phyloP scores from a whole-genome alignment of 2,888 invertebrate genomes.

The Amphipoea oculea region DNA sequence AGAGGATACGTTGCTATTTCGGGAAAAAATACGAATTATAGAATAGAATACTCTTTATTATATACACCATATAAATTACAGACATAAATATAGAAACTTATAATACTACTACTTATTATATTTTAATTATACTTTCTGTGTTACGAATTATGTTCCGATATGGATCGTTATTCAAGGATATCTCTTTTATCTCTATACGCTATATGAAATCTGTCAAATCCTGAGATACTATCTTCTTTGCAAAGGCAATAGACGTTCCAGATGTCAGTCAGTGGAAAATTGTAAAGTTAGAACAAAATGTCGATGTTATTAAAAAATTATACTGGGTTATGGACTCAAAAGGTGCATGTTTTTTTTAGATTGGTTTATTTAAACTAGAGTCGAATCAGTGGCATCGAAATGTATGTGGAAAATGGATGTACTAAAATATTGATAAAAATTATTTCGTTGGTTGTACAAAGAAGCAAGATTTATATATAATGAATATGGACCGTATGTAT shows the following conservation, averaged over 20 bases:
- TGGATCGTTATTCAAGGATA: conserved; percentile 53
- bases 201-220: conserved; percentile 57
- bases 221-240: conserved; percentile 29
- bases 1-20: conserved; percentile 65
- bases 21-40: conserved; percentile 59
- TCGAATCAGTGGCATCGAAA: conserved; percentile 5
- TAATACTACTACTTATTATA: no score
- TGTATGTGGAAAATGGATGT: not conserved
- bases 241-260: conserved; percentile 33
- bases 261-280: conserved; percentile 24
- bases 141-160: conserved; percentile 61
- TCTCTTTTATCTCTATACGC: conserved; percentile 44
- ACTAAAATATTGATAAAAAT: not conserved
- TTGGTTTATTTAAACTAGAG: conserved; percentile 7
- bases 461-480: not conserved
- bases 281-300: conserved; percentile 18
- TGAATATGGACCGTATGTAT: not conserved
- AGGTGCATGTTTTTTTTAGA: not conserved
- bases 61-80: no score
- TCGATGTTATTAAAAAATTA: conserved; percentile 23
- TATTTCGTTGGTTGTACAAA: not conserved
- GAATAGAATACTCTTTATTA: no score
- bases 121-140: conserved; percentile 25
- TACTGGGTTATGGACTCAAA: not conserved
- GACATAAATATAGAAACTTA: no score